Evolutionary conservation across 92 coral and sea anemone genomes (phyloP).

Genomic region (Pocillopora meandrina): DNA sequence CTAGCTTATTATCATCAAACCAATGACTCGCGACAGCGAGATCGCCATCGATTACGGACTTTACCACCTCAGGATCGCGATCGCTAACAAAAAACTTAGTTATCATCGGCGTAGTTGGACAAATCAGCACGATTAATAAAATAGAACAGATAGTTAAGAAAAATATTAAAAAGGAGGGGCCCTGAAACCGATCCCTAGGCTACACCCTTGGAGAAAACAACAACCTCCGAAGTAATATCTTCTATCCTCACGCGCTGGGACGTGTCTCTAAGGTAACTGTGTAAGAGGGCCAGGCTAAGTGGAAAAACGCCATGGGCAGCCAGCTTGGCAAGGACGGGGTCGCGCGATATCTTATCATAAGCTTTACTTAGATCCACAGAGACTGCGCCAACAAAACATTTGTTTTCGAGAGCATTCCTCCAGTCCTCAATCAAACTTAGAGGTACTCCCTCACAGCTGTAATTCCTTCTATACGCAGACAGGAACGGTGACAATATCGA

Average conservation of each 20-base stretch:
- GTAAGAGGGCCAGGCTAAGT: slow-evolving; percentile 18
- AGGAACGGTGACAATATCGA: slow-evolving; percentile 11
- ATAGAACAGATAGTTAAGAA: background rate
- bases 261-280: slow-evolving; percentile 43
- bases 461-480: background rate
- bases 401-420: slow-evolving; percentile 1
- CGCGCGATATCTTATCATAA: slow-evolving; percentile 22
- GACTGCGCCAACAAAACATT: slow-evolving; percentile 7
- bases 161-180: slow-evolving; percentile 5
- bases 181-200: slow-evolving; percentile 18
- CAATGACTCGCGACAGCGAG: background rate
- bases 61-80: background rate
- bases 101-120: background rate
- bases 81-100: background rate
- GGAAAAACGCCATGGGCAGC: slow-evolving; percentile 27
- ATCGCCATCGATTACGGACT: background rate
- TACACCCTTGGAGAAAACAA: background rate
- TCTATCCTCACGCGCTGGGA: slow-evolving; percentile 47
- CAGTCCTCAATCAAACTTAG: slow-evolving; percentile 13
- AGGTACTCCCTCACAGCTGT: slow-evolving; percentile 18
- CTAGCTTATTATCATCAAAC: background rate
- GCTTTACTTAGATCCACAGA: slow-evolving; percentile 24
- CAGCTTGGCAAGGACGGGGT: slow-evolving; percentile 23
- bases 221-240: slow-evolving; percentile 28
- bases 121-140: background rate